Base-by-base conservation (phyloP, 2,888 invertebrate species). In the Teleogryllus oceanicus region DNA sequence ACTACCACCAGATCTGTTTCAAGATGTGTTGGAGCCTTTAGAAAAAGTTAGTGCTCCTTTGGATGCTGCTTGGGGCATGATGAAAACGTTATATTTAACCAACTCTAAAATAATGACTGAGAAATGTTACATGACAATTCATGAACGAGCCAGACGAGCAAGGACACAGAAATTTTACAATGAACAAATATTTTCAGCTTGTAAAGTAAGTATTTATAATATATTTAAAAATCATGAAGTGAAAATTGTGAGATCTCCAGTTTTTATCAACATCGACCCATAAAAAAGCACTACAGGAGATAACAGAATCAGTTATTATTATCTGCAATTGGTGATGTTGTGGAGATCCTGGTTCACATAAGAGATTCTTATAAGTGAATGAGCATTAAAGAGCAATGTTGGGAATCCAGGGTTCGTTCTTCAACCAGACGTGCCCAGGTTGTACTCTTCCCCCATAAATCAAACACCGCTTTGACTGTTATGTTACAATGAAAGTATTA, bases 41-140 rank as follows among this genome's bases (percentile, higher is more conserved):
- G 96, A 98, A 85, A 90, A 90, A 83, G 86, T 92, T 2, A 92
- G 92, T 51, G 89, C 90, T 1, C 92, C 94, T 13, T 87, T 98
- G 78, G 94, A 95, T 85, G 91, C 92, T 78, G 95, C 95, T 5
- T 96, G 96, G 95, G 95, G 95, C 13, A 90, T 96, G 84, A 93
- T 96, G 0, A 96, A 96, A 87, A 92, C 94, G 5, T 87, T 97
- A 16, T 96, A 94, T 85, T 88, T 94, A 78, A 94, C 94, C 10
- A 94, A 94, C 85, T 93, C 92, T 84, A 92, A 92, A 1, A 85
- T 93, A 16, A 94, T 96, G 92, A 94, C 95, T 0, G 92, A 93
- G 8, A 92, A 93, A 84, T 91, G 91, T 77, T 96, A 95, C 84
- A 87, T 93, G 84, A 91, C 93, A 84, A 92, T 97, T 83, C 94